Base-by-base conservation (phyloP, 2,888 invertebrate species). In the Drosophila gaucha region DNA sequence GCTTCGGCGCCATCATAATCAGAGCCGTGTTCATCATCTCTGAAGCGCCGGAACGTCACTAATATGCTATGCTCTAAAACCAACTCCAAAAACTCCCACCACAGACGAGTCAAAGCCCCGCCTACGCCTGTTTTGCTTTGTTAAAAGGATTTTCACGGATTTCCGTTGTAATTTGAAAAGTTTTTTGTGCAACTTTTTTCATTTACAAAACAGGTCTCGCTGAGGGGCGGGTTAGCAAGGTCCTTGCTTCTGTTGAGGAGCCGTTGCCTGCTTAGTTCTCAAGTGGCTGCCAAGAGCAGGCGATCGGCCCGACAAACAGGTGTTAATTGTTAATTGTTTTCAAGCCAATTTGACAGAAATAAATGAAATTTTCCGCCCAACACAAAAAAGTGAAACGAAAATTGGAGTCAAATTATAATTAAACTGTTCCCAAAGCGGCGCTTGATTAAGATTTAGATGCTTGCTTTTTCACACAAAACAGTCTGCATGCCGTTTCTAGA, bases 111-210 rank as follows among this genome's bases (percentile, higher is more conserved):
- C 44, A 8, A 12, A 18, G 18, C 0, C n/a, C 14, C 10, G 18
- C 26, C 14, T 18, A 26, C 59, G 59, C 54, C 70, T 71, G 86
- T 67, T 87, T 86, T 86, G 84, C 74, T 85, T 85, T 89, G 82
- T 83, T 83, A 88, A 89, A 85, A 88, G 84, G 84, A 85, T 89
- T 85, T 89, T 85, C 89, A 89, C 86, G 88, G 89, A 89, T 85
- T 87, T 89, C 86, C 84, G 86, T 87, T 89, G 89, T 85, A 85
- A 85, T 89, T 85, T 88, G 88, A 85, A 85, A 85, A 85, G 79
- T 85, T 85, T 84, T 85, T 86, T 88, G 47, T 56, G 50, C 82
- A 84, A 84, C 88, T 89, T 84, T 84, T 89, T 84, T 89, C 84
- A 84, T 84, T 77, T 84, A 80, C 82, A 73, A 76, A 76, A 60